Evolutionary conservation across 2,797 vertebrate species (phyloP).

Genomic region (Buceros bicornis): DNA sequence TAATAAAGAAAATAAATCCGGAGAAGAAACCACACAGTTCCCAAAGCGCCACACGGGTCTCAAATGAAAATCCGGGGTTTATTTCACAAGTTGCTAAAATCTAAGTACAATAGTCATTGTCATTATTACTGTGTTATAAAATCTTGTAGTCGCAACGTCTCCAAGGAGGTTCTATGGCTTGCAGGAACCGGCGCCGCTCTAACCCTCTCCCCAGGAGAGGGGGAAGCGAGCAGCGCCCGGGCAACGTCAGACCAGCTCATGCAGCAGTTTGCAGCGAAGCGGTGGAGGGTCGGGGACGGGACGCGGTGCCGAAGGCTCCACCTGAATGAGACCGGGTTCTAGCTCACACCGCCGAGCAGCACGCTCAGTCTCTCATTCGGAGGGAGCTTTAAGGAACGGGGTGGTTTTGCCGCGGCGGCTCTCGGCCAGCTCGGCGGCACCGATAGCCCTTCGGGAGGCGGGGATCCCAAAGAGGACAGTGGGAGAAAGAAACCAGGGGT

Average conservation of each 20-base stretch:
- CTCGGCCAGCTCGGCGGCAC: neutral
- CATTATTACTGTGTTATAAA: neutral
- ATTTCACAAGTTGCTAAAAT: conserved; percentile 65
- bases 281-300: neutral
- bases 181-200: conserved; percentile 16
- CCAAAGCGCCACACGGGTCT: neutral
- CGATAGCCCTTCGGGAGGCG: neutral
- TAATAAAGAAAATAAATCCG: neutral
- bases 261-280: conserved; percentile 35
- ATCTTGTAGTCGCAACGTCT: neutral
- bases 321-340: neutral
- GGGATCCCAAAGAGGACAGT: neutral
- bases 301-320: neutral
- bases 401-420: neutral
- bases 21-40: neutral
- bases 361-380: neutral
- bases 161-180: conserved; percentile 60
- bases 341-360: neutral
- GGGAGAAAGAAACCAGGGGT: neutral
- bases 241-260: neutral
- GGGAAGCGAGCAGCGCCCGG: conserved; percentile 7
- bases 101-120: conserved; percentile 44
- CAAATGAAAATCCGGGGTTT: conserved; percentile 53
- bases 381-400: neutral
- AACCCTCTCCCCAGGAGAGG: conserved; percentile 55